Evolutionary conservation across 2,113 vertebrate genomes (phyloP).

Genomic region (Triplophysa rosa): DNA sequence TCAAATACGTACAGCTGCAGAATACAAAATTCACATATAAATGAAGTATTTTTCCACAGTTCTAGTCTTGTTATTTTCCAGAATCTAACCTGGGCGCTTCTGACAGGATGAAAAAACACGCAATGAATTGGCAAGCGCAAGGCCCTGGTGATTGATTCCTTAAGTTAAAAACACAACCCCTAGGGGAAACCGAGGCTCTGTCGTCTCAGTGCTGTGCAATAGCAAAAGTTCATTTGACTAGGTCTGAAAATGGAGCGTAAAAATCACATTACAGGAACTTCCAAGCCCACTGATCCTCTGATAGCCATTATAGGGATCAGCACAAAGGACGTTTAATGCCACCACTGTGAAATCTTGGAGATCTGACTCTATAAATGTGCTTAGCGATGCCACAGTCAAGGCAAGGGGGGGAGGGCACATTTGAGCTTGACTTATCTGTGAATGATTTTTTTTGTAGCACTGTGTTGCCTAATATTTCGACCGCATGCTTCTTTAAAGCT

Average conservation of each 20-base stretch:
- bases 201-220: conserved; percentile 41
- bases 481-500: conserved; percentile 35
- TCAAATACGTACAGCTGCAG: background rate
- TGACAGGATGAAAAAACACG: conserved; percentile 25
- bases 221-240: conserved; percentile 46
- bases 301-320: conserved; percentile 54
- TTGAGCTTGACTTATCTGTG: conserved; percentile 39
- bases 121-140: conserved; percentile 25
- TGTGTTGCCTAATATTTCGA: conserved; percentile 20
- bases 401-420: conserved; percentile 18
- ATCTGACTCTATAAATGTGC: conserved; percentile 53
- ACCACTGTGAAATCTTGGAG: conserved; percentile 52
- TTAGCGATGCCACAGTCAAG: conserved; percentile 18
- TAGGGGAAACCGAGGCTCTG: conserved; percentile 41
- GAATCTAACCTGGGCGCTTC: background rate
- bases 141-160: conserved; percentile 31
- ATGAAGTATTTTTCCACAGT: background rate
- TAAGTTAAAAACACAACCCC: conserved; percentile 41
- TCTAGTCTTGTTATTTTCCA: background rate
- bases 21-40: background rate
- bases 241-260: conserved; percentile 45
- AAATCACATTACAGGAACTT: conserved; percentile 51
- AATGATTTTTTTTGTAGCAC: conserved; percentile 29
- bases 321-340: conserved; percentile 51
- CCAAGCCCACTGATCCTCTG: conserved; percentile 46